phyloP scores from a whole-genome alignment of 2,113 vertebrate species.

The Zosterops borbonicus region DNA sequence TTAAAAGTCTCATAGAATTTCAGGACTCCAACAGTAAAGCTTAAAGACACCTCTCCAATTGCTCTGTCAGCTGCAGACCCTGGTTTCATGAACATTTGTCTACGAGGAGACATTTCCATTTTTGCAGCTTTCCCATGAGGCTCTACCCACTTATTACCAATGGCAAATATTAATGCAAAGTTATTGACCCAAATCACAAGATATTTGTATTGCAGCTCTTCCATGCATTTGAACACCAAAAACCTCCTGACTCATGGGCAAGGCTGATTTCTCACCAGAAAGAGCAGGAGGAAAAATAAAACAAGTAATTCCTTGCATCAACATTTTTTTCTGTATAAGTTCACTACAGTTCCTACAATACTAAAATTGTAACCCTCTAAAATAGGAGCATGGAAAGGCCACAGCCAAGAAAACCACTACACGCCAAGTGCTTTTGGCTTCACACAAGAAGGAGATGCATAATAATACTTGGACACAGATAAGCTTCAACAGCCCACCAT shows the following conservation, averaged over 20 bases:
- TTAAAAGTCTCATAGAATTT: background rate
- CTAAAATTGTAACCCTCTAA: background rate
- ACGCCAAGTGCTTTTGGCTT: background rate
- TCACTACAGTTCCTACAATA: background rate
- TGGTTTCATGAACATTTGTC: constrained; percentile 48
- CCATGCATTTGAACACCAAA: constrained; percentile 50
- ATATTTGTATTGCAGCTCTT: constrained; percentile 58
- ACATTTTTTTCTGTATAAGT: background rate
- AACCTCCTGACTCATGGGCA: background rate
- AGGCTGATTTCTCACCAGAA: background rate
- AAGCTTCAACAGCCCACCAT: background rate
- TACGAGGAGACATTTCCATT: constrained; percentile 71
- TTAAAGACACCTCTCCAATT: constrained; percentile 62
- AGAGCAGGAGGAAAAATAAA: background rate
- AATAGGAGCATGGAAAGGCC: background rate
- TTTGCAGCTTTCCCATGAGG: constrained; percentile 66
- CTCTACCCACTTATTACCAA: constrained; percentile 59
- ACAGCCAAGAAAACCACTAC: background rate
- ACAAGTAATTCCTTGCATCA: background rate
- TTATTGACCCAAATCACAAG: constrained; percentile 68
- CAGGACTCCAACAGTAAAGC: constrained; percentile 40
- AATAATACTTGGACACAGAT: background rate
- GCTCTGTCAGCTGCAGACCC: constrained; percentile 58
- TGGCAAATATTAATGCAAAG: constrained; percentile 72
- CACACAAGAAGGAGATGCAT: background rate